A percentile compares a stretch with the other conserved stretches of the same genome.
Conservation (phyloP, 2,797 vertebrate genomes). For the Mionectes olivaceus region DNA sequence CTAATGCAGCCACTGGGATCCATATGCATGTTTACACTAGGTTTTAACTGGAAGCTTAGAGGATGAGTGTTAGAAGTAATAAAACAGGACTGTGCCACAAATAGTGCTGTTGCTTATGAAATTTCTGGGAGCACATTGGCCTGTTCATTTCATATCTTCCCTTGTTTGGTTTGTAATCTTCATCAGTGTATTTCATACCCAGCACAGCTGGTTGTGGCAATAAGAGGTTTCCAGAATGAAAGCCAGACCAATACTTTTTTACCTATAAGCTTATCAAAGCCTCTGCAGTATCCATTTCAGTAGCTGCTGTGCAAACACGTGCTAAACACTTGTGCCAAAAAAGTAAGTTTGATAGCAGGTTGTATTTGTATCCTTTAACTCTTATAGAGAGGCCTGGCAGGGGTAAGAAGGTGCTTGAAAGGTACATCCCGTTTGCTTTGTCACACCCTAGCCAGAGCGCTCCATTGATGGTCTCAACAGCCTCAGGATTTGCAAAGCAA, state of each 20-base stretch:
- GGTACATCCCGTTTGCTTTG: not conserved
- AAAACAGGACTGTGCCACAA: not conserved
- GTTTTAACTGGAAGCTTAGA: not conserved
- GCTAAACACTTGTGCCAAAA: not conserved
- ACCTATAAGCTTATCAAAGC: not conserved
- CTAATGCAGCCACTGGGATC: not conserved
- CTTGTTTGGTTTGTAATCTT: not conserved
- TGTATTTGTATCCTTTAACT: not conserved
- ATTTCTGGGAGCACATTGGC: fast-evolving
- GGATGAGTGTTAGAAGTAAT: not conserved
- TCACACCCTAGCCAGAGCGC: not conserved
- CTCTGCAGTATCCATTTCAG: not conserved
- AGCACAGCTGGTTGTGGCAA: not conserved
- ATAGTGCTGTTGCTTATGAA: not conserved
- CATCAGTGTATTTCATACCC: not conserved
- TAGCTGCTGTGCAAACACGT: fast-evolving
- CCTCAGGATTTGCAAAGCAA: not conserved
- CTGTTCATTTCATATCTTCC: not conserved
- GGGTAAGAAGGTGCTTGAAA: not conserved
- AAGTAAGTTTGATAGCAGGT: not conserved
- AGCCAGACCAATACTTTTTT: not conserved
- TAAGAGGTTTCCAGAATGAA: not conserved
- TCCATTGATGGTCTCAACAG: not conserved
- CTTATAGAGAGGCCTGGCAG: not conserved
- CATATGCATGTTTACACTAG: not conserved